Conservation (phyloP, 2,888 invertebrate genomes). For the Cistogaster globosa region DNA sequence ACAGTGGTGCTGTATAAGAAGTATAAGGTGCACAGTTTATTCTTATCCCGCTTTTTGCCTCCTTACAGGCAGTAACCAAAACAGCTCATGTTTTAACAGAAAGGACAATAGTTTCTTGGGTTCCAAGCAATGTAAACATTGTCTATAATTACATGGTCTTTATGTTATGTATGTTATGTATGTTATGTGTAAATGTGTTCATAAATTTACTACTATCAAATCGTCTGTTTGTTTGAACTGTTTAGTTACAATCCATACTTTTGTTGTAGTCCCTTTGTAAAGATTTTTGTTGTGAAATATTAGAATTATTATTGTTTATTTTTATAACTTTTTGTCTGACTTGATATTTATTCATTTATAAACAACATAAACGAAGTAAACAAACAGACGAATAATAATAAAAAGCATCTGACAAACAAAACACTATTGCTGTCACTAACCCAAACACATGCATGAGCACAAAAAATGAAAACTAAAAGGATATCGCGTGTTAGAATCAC, state of each 20-base stretch:
- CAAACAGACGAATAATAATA: conserved; percentile 17
- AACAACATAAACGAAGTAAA: conserved; percentile 65
- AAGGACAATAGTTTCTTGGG: conserved; percentile 8
- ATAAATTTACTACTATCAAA: conserved; percentile 23
- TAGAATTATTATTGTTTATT: conserved; percentile 49
- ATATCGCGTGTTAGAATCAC: conserved; percentile 79
- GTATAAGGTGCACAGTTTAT: too few relatives aligned
- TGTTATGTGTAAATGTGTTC: background rate
- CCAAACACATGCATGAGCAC: background rate
- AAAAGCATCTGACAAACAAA: background rate
- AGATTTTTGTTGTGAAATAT: conserved; percentile 25
- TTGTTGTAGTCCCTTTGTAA: background rate
- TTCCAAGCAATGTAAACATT: background rate
- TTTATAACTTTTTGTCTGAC: conserved; percentile 46
- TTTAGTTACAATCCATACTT: background rate
- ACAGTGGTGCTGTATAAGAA: too few relatives aligned
- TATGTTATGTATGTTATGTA: background rate
- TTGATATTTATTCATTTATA: conserved; percentile 58
- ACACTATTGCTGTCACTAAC: background rate
- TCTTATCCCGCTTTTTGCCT: too few relatives aligned
- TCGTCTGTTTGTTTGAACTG: background rate
- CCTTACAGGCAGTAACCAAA: too few relatives aligned
- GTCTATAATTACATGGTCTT: conserved; percentile 12
- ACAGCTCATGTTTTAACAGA: background rate
- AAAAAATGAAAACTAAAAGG: conserved; percentile 73